Base-by-base conservation (phyloP, 1,140 invertebrate species). In the Drosophila pachea region DNA sequence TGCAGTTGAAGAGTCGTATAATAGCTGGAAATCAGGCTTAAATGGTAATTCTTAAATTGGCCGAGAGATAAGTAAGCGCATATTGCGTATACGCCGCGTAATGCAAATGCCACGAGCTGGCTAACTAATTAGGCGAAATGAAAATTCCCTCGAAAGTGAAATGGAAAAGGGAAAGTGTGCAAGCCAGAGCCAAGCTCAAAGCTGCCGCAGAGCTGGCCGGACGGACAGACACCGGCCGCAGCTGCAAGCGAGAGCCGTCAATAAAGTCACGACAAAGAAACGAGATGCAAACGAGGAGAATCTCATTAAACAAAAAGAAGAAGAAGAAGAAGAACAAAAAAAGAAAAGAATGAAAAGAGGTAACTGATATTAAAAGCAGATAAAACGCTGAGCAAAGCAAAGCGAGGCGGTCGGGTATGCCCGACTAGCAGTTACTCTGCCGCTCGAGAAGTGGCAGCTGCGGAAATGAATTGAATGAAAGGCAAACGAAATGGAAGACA, bases 121-220 rank as follows among this genome's bases (percentile, higher is more conserved):
- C 16, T 31, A 49, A 35, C 55, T 58, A 45, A 58, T 58, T 49
- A 35, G 49, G 31, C 40, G 50, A 76, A 29, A 16, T 45, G 4
- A 52, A 52, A 14, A 36, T 48, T 22, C 29, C 38, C 4, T 16
- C 35, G 7, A 32, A 7, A n/a, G 8, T 8, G 29, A 12, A 49
- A 22, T 49, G 0, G 7, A 7, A 38, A 14, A 12, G 7, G 16
- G 5, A 22, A 8, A 33, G 35, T 5, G 40, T 31, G 16, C 2
- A 22, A 40, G 35, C 36, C 5, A 47, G 11, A 33, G 8, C 42
- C 22, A 22, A 22, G 22, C 22, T 22, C 22, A 22, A 61, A 45
- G 49, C 65, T 16, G 56, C 65, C 58, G 33, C 65, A 68, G 59
- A 43, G 8, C 4, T 14, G 29, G 12, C 9, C 22, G 7, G 11